Conservation (phyloP, 35 echinoderm and acorn worm genomes). For the Diadema setosum region DNA sequence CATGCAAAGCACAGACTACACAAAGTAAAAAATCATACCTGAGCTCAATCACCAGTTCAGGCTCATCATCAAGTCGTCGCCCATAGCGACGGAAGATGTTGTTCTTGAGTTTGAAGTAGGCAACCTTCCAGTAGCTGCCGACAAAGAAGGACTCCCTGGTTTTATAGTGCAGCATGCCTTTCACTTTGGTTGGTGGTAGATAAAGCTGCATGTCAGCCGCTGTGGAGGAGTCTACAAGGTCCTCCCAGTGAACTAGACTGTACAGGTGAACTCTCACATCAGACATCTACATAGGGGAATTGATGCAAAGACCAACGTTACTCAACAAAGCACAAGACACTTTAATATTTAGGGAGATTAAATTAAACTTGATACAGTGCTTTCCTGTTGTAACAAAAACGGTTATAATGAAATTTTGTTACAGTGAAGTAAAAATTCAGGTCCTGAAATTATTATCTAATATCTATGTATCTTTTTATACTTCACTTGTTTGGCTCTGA, state of each 20-base stretch:
- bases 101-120: constrained; percentile 43
- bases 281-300: constrained; percentile 8
- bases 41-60: constrained; percentile 42
- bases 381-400: too few species aligned
- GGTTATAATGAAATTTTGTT: too few species aligned
- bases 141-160: constrained; percentile 8
- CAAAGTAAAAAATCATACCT: too few species aligned
- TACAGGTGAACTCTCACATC: constrained; percentile 57
- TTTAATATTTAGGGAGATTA: too few species aligned
- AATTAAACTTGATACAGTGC: too few species aligned
- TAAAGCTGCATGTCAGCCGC: constrained; percentile 50
- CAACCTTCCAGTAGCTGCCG: constrained; percentile 53
- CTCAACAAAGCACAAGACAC: neutral
- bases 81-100: constrained; percentile 36
- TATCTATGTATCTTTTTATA: too few species aligned
- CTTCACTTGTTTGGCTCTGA: too few species aligned
- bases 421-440: too few species aligned
- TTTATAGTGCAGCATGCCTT: constrained; percentile 59
- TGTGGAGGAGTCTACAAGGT: constrained; percentile 30
- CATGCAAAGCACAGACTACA: too few species aligned
- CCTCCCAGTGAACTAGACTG: constrained; percentile 76
- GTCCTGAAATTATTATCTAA: too few species aligned
- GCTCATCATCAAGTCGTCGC: constrained; percentile 13
- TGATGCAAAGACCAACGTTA: neutral
- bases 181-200: constrained; percentile 15